phyloP scores from a whole-genome alignment of 2,113 vertebrate genomes.

The Canis aureus region DNA sequence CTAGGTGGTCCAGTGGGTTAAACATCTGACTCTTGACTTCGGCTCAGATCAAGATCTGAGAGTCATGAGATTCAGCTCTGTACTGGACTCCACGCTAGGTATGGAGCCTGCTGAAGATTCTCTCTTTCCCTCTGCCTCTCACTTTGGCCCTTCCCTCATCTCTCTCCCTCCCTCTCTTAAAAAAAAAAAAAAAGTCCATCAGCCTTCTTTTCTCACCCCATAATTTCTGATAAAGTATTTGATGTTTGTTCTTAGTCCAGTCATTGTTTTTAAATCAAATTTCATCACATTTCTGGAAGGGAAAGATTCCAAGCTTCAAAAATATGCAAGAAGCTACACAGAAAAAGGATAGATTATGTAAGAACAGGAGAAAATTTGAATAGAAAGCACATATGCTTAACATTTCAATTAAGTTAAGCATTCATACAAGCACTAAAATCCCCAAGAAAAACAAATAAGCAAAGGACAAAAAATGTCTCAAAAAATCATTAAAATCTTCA shows the following conservation, averaged over 20 bases:
- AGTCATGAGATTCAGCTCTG: not conserved
- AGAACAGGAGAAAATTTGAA: slow-evolving; percentile 22
- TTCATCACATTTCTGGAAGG: not conserved
- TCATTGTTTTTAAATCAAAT: not conserved
- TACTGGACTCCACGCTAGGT: not conserved
- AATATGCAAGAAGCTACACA: not conserved
- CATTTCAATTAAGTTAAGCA: slow-evolving; percentile 22
- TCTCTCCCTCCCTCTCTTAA: not conserved
- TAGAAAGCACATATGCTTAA: not conserved
- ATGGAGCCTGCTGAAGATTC: not conserved
- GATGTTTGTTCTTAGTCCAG: slow-evolving; percentile 32
- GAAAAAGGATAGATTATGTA: not conserved
- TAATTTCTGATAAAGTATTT: slow-evolving; percentile 4
- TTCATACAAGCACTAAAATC: not conserved
- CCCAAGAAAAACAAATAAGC: not conserved
- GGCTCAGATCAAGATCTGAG: not conserved
- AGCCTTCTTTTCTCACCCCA: not conserved
- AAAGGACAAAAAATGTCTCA: not conserved
- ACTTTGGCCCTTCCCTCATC: not conserved
- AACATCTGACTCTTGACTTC: not conserved
- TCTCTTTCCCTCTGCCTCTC: not conserved
- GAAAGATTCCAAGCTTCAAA: not conserved
- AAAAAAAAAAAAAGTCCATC: not conserved
- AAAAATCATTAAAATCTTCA: not conserved
- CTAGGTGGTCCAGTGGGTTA: not conserved